A percentile compares a stretch with the other conserved stretches of the same genome.
These are phyloP conservation scores for Acrocephalus arundinaceus DNA, from an alignment of 2,113 vertebrate genomes.

Conservation along the genomic window DNA sequence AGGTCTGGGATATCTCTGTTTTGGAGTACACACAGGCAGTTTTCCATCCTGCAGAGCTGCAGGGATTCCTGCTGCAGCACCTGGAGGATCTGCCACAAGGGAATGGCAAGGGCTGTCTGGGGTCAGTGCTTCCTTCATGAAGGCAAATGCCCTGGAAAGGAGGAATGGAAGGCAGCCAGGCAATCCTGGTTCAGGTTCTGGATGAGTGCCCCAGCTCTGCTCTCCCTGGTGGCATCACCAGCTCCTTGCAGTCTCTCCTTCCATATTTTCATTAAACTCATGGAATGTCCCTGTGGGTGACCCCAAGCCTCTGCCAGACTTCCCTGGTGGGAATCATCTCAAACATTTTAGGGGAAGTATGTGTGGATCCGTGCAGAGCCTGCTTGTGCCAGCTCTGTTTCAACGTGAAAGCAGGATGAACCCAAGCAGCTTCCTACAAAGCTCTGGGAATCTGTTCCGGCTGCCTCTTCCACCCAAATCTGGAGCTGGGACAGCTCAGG, in stretches of 20 bases:
- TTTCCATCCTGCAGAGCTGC: neutral
- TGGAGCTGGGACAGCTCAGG: neutral
- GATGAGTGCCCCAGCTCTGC: neutral
- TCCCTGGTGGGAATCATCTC: neutral
- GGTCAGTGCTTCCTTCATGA: neutral
- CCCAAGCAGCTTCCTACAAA: neutral
- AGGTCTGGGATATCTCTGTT: neutral
- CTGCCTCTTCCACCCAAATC: neutral
- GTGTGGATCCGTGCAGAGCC: fast-evolving
- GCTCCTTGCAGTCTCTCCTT: neutral
- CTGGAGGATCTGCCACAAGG: neutral
- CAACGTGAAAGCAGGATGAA: neutral
- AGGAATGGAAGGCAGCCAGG: neutral
- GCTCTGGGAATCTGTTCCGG: neutral
- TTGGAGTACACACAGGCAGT: neutral
- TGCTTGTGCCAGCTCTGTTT: neutral
- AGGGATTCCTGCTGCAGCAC: neutral
- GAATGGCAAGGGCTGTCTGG: neutral
- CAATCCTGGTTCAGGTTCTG: neutral
- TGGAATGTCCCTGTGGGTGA: neutral
- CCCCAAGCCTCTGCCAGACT: neutral
- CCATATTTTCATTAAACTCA: neutral
- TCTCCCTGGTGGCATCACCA: fast-evolving
- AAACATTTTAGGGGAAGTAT: neutral
- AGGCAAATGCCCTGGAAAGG: neutral